Base-by-base conservation (phyloP, 2,888 invertebrate species). In the Conus canariensis region DNA sequence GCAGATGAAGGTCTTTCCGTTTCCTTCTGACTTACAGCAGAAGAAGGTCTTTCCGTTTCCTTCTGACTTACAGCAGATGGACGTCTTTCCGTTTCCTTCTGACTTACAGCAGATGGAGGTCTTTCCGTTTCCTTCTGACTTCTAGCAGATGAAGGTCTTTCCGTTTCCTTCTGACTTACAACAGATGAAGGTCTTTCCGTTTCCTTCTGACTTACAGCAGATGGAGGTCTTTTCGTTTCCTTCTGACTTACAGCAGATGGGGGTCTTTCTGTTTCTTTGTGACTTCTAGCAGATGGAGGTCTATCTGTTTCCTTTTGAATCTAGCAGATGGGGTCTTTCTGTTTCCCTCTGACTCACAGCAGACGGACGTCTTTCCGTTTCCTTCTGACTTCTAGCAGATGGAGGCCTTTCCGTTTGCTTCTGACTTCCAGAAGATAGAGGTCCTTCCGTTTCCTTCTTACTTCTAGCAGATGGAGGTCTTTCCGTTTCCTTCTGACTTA, bases 31-130 rank as follows among this genome's bases (percentile, higher is more conserved):
- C 82, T 83, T 7, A 19, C 58, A 58, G 58, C 82, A 83, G 82
- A 58, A 58, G 82, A 9, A 58, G 19, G 82, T 83, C 58, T 83
- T 56, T 83, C 82, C 7, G 14, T 14, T 83, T 58, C 82, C 5
- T 56, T 45, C 16, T 82, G 82, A 82, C 82, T 82, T 22, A 12
- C 16, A 56, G 56, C 82, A 82, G 82, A 56, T 56, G 82, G 16
- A 82, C 4, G 45, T 82, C 45, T 82, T 56, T 82, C 82, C 19
- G 1, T 16, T 82, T 82, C 82, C 8, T 82, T 82, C 56, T 82
- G 82, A 82, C 82, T 82, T 19, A 3, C 30, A 56, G 56, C 82
- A 82, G 82, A 82, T 82, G 82, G 82, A 82, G 56, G 82, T 56
- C 82, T 82, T 56, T 82, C 22, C 56, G 14, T 14, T 82, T 82